Base-by-base conservation (phyloP, 2,888 invertebrate genomes). In the Acanthosoma haemorrhoidale region DNA sequence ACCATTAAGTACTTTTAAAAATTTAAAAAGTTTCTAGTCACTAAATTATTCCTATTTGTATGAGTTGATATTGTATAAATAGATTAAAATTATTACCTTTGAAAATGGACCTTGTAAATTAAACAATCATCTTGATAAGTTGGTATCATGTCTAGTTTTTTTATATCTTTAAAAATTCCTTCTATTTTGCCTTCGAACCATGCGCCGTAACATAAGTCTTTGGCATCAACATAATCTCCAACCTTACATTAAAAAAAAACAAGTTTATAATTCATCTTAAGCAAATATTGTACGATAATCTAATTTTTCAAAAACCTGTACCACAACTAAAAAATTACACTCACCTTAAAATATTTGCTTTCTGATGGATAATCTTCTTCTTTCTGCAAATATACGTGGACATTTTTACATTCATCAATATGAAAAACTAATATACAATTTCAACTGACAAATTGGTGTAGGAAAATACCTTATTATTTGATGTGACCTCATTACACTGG, bases 61-160 rank as follows among this genome's bases (percentile, higher is more conserved):
- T 41, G 4, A 15, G 41, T 41, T 4, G 13, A 13, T 41, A 41
- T 41, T n/a, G n/a, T n/a, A n/a, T n/a, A n/a, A n/a, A n/a, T n/a
- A 15, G 36, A 51, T 39, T 16, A 69, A 57, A 59, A 21, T 73
- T 74, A 75, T 77, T 76, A 79, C 80, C 79, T 78, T 71, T 79
- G 77, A 77, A 77, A 75, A 18, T 51, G 36, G 43, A 85, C 80
- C 78, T 81, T 80, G 77, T 81, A 86, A 57, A 83, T 76, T 68
- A 85, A 75, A 60, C 81, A 78, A 1, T 77, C 77, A 68, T 76
- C 75, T 38, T 73, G 70, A 25, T 73, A 71, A 13, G 68, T 64
- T 18, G 72, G 63, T 68, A 74, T 71, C 18, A 51, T 69, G 15
- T 59, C 57, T 15, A 73, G 71, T 60, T 60, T 69, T 67, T 71